These are phyloP conservation scores for Bolborhynchus lineola DNA, from an alignment of 2,113 vertebrate genomes.

Conservation along the genomic window DNA sequence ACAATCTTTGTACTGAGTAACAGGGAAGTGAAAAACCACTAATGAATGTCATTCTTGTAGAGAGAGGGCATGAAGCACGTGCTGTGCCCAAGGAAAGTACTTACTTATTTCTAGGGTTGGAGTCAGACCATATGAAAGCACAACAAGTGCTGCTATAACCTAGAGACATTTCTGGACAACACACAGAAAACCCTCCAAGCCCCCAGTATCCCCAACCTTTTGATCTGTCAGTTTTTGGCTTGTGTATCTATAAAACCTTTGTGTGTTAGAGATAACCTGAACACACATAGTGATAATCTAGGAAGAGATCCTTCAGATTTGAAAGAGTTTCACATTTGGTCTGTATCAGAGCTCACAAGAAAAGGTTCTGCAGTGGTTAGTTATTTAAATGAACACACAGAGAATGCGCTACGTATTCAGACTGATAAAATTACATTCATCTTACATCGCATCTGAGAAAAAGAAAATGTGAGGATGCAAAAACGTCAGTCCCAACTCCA, in stretches of 20 bases:
- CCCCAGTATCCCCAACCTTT: not conserved
- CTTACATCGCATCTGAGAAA: not conserved
- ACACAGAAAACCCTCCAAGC: not conserved
- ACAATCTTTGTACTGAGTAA: not conserved
- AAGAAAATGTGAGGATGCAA: not conserved
- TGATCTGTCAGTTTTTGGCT: not conserved
- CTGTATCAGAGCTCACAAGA: not conserved
- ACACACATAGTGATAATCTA: not conserved
- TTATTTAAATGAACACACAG: not conserved
- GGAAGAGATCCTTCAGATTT: not conserved
- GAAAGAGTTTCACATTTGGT: not conserved
- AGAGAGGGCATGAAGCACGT: not conserved
- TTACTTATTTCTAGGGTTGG: not conserved
- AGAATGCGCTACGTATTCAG: not conserved
- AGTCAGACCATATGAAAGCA: not conserved
- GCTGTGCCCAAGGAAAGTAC: not conserved
- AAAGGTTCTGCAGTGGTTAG: not conserved
- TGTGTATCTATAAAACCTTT: not conserved
- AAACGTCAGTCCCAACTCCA: not conserved
- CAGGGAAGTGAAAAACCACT: not conserved
- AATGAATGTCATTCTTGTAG: not conserved
- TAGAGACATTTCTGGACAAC: not conserved
- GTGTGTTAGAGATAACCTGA: not conserved
- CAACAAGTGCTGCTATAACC: not conserved
- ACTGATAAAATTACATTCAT: not conserved